Percentiles rank a stretch among this genome's conserved stretches.
These are phyloP conservation scores for Carlito syrichta DNA, from an alignment of 2,113 vertebrate species.

Conservation along the genomic window DNA sequence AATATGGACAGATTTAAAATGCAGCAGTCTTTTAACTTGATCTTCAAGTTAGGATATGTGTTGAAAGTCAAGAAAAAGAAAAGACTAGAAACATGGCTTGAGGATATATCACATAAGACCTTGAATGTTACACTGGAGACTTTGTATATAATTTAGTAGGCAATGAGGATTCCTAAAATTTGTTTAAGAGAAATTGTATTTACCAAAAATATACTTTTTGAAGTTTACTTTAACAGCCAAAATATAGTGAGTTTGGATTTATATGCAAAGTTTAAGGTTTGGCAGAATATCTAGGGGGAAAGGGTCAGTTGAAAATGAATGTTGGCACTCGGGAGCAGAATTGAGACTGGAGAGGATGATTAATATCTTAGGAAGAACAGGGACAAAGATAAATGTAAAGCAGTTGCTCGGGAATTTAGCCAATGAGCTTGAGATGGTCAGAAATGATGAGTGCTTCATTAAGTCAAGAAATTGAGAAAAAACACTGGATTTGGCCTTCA, in stretches of 20 bases:
- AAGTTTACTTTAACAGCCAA: conserved; percentile 5
- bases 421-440: not conserved
- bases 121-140: not conserved
- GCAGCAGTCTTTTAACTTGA: not conserved
- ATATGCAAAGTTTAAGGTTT: not conserved
- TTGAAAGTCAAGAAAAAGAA: not conserved
- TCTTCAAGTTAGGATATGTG: not conserved
- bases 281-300: not conserved
- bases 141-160: conserved; percentile 20
- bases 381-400: not conserved
- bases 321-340: not conserved
- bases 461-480: not conserved
- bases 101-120: not conserved
- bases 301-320: not conserved
- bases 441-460: not conserved
- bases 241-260: conserved; percentile 27
- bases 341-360: not conserved
- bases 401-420: not conserved
- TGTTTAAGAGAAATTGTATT: conserved; percentile 19
- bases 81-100: not conserved
- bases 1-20: not conserved
- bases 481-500: not conserved
- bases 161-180: conserved; percentile 12
- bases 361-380: not conserved
- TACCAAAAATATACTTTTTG: conserved; percentile 12